Evolutionary conservation across 35 echinoderm and acorn worm species (phyloP).

Genomic region (Nesometra sesokonis): DNA sequence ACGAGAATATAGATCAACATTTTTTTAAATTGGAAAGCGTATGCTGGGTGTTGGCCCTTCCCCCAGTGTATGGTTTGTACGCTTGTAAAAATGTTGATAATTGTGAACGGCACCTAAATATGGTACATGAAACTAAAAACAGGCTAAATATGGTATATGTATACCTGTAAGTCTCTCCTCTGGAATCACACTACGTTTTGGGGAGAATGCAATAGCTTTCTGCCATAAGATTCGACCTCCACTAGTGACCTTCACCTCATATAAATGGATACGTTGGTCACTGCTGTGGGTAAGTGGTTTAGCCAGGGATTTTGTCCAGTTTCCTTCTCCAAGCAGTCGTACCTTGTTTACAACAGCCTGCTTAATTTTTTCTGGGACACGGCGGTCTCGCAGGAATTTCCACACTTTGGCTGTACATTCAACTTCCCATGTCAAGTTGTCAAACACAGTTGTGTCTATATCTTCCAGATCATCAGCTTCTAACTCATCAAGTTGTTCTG

Average conservation of each 20-base stretch:
- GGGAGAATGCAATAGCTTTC: constrained; percentile 45
- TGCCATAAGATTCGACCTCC: constrained; percentile 40
- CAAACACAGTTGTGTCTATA: constrained; percentile 31
- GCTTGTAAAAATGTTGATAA: too few relatives aligned
- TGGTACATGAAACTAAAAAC: too few relatives aligned
- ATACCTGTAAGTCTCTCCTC: constrained; percentile 22
- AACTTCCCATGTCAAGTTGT: constrained; percentile 40
- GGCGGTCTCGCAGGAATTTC: constrained; percentile 3
- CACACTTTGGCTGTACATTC: constrained; percentile 38
- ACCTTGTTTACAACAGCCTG: constrained; percentile 22
- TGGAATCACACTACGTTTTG: constrained; percentile 26
- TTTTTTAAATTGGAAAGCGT: too few relatives aligned
- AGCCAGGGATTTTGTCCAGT: constrained; percentile 13
- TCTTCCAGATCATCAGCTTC: background rate
- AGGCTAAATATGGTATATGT: too few relatives aligned
- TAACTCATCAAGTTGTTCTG: background rate
- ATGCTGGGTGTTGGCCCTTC: too few relatives aligned
- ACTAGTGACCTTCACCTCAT: constrained; percentile 31
- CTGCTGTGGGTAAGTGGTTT: constrained; percentile 12
- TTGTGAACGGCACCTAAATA: too few relatives aligned
- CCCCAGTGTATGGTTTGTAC: too few relatives aligned
- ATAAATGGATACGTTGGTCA: constrained; percentile 23
- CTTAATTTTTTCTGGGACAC: background rate
- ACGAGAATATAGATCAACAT: too few relatives aligned
- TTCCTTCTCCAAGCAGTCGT: constrained; percentile 18